Conservation (phyloP, 2,113 vertebrate species). For the Corythornis madagascariensis region DNA sequence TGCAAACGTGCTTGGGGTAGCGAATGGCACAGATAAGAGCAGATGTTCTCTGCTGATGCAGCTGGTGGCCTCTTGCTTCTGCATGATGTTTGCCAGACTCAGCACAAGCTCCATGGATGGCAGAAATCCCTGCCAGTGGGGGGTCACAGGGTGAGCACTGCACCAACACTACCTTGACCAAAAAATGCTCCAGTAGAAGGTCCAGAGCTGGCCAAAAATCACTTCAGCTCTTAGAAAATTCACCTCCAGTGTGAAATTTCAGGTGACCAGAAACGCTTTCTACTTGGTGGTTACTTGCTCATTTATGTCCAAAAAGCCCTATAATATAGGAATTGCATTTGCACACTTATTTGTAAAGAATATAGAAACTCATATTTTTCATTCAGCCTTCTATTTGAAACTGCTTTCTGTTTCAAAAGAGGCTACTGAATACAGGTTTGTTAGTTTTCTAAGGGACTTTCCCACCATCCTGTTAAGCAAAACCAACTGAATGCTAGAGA, state of each 20-base stretch:
- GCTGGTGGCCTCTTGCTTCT: neutral
- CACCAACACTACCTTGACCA: fast-evolving
- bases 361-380: neutral
- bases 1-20: fast-evolving
- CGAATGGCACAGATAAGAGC: neutral
- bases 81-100: fast-evolving
- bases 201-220: neutral
- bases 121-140: neutral
- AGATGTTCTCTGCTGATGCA: fast-evolving
- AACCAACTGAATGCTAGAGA: neutral
- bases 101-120: fast-evolving
- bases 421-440: neutral
- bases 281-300: neutral
- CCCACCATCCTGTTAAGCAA: neutral
- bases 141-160: neutral
- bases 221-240: neutral
- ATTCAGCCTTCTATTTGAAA: neutral
- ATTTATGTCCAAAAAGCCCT: neutral
- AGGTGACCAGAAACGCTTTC: neutral
- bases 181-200: neutral
- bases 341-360: neutral
- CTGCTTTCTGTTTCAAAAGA: neutral
- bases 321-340: neutral
- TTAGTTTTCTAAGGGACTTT: neutral
- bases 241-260: neutral